phyloP scores from a whole-genome alignment of 2,113 vertebrate species.

The Podocnemis expansa region DNA sequence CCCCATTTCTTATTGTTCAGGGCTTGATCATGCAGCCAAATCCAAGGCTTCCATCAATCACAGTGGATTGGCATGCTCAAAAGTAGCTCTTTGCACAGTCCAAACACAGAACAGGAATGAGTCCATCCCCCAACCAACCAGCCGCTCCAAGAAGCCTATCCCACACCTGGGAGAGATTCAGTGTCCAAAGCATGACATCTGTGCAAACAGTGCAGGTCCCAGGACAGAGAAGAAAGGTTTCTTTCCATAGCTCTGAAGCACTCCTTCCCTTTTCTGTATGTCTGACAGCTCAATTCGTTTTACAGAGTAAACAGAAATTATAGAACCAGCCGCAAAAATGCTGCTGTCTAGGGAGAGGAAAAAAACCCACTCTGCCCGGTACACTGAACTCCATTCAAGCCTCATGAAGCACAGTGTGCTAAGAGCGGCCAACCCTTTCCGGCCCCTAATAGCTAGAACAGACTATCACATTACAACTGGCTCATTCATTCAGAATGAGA shows the following conservation, averaged over 20 bases:
- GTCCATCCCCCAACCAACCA: rapidly evolving
- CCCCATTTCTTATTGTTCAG: not conserved
- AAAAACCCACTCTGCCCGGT: not conserved
- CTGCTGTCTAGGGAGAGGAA: rapidly evolving
- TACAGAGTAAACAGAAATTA: not conserved
- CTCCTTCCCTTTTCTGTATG: not conserved
- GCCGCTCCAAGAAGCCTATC: rapidly evolving
- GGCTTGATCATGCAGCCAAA: rapidly evolving
- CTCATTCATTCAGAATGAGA: not conserved
- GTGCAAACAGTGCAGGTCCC: not conserved
- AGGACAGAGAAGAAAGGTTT: not conserved
- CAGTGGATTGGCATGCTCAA: not conserved
- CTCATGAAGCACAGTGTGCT: not conserved
- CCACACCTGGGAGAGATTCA: not conserved
- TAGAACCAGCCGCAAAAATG: not conserved
- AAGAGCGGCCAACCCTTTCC: not conserved
- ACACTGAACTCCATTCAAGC: not conserved
- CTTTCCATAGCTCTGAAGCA: not conserved
- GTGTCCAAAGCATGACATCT: rapidly evolving
- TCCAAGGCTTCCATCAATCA: rapidly evolving
- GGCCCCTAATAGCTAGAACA: not conserved
- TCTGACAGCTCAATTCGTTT: not conserved
- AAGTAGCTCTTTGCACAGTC: not conserved
- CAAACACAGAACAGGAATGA: rapidly evolving
- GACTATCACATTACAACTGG: not conserved